phyloP scores from a whole-genome alignment of 2,113 vertebrate genomes.

The Sterrhoptilus dennistouni region DNA sequence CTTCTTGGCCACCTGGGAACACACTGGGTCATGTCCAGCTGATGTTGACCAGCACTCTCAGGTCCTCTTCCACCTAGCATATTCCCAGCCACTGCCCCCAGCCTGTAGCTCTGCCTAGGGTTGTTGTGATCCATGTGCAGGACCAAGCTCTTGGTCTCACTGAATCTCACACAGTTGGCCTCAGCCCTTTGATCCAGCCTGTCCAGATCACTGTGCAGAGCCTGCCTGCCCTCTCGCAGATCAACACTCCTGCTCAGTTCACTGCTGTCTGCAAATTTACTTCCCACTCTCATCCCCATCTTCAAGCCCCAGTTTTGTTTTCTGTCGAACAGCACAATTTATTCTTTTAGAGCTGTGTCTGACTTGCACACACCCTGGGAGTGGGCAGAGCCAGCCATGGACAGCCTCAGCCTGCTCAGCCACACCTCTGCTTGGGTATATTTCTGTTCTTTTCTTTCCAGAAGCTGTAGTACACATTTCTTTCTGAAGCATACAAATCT shows the following conservation, averaged over 20 bases:
- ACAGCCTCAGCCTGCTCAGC: neutral
- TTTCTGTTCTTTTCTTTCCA: neutral
- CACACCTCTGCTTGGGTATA: neutral
- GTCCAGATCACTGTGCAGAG: neutral
- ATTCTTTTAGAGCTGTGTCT: neutral
- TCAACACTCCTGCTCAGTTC: neutral
- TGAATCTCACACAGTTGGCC: neutral
- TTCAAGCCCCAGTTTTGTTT: neutral
- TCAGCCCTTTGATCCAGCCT: neutral
- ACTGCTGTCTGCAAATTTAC: neutral
- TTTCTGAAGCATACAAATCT: neutral
- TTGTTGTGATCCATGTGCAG: neutral
- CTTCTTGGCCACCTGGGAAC: neutral
- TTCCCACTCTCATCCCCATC: neutral
- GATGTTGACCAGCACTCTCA: rapidly evolving
- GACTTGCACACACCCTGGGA: neutral
- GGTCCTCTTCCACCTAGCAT: rapidly evolving
- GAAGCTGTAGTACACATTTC: neutral
- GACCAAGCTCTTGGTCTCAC: neutral
- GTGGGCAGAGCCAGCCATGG: neutral
- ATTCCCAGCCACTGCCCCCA: neutral
- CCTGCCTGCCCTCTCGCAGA: neutral
- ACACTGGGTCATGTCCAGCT: rapidly evolving
- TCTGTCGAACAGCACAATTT: neutral
- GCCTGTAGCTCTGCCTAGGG: neutral